These are phyloP conservation scores for Bombus confusus DNA, from an alignment of 1,140 invertebrate species.

Conservation along the genomic window DNA sequence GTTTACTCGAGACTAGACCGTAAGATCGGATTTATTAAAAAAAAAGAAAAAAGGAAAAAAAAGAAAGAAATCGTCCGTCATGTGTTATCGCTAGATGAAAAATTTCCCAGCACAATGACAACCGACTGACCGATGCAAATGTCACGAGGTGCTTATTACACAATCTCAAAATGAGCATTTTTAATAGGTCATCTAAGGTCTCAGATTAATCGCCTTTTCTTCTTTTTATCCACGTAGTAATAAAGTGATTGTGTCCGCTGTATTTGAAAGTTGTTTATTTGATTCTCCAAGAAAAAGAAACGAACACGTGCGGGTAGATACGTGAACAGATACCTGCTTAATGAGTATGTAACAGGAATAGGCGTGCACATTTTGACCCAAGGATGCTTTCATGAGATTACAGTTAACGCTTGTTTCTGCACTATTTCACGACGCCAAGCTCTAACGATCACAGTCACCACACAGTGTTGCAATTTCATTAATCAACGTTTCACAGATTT, in stretches of 20 bases:
- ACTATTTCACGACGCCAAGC: constrained; percentile 15
- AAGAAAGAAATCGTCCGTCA: background rate
- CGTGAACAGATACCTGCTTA: constrained; percentile 29
- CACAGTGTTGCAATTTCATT: background rate
- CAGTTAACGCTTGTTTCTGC: constrained; percentile 5
- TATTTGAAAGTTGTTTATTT: constrained; percentile 45
- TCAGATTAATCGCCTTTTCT: constrained; percentile 48
- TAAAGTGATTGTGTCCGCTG: constrained; percentile 17
- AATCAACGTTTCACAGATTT: background rate
- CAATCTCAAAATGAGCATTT: constrained; percentile 46
- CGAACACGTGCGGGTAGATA: constrained; percentile 14
- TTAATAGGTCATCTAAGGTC: constrained; percentile 53
- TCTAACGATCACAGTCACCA: background rate
- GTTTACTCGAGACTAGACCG: background rate
- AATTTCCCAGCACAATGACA: constrained; percentile 20
- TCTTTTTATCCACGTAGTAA: constrained; percentile 43
- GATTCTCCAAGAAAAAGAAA: constrained; percentile 15
- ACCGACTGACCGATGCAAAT: constrained; percentile 30
- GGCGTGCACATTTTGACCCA: constrained; percentile 18
- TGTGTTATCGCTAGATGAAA: background rate
- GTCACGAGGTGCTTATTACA: constrained; percentile 49
- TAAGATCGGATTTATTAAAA: background rate
- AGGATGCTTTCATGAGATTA: constrained; percentile 35
- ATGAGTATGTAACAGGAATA: constrained; percentile 29
- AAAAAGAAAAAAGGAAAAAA: constrained; percentile 19